Evolutionary conservation across 2,113 vertebrate genomes (phyloP), one percentile per base, ranked within the genome.

Genomic region (Catharus bicknelli): DNA sequence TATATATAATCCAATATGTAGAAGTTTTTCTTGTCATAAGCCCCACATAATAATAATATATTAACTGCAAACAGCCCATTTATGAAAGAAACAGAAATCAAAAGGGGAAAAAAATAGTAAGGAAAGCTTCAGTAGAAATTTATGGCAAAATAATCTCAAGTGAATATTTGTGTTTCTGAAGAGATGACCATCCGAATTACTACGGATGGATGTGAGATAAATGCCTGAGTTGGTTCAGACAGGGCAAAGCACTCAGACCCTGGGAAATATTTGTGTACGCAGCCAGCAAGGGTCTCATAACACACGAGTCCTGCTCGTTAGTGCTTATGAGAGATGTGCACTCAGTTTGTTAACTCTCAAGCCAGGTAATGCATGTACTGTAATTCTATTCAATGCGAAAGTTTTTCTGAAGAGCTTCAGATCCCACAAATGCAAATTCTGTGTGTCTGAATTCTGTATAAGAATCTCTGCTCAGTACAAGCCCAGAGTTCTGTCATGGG

Each of bases 401-500:
- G 7, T 1, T 81, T 83, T 87, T 27, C 34, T 43, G 34, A 74
- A 67, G 13, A 63, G 4, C 11, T 16, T 13, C 5, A 13, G 5
- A 69, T 57, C 8, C 13, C 21, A 72, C 5, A 59, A 88, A 64
- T 7, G 25, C 4, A 3, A 63, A 36, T 62, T 79, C 29, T 20
- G 0, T 12, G 11, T 54, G 27, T 55, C 23, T 36, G 20, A 26
- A 55, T 40, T 88, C 34, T 61, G 10, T 25, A 0, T 7, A 19
- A 42, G 22, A 68, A 61, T 53, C 16, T 50, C 27, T 26, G 19
- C 5, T 40, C 54, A 54, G 32, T 58, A 22, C 9, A 47, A 64
- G 10, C 62, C 13, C 1, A 0, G 63, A 62, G 7, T 9, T 58
- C 34, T n/a, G 19, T 25, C 17, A 4, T 2, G 9, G 2, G 3